phyloP scores from a whole-genome alignment of 2,113 vertebrate genomes.

The Saimiri boliviensis region DNA sequence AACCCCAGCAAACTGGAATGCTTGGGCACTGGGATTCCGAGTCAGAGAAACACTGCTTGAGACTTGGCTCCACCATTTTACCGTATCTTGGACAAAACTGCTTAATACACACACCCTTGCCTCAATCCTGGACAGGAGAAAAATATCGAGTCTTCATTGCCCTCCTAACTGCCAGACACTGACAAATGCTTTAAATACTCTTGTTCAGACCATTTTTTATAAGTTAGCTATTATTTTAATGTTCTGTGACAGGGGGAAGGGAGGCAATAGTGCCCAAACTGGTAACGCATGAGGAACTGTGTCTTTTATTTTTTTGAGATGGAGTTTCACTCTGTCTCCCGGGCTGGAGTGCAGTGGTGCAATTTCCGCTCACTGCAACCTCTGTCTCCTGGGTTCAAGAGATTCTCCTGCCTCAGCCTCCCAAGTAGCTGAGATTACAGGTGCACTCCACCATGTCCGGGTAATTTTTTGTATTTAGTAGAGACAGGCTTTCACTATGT shows the following conservation, averaged over 20 bases:
- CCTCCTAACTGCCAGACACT: background rate
- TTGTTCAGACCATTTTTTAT: background rate
- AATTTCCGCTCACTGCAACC: too few relatives aligned
- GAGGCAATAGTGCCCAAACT: background rate
- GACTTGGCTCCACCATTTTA: background rate
- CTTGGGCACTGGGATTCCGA: background rate
- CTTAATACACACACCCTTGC: background rate
- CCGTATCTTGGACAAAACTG: background rate
- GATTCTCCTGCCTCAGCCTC: too few relatives aligned
- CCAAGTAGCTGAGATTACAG: too few relatives aligned
- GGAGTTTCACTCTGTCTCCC: too few relatives aligned
- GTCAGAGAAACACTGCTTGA: background rate
- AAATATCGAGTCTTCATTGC: background rate
- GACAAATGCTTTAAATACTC: fast-evolving
- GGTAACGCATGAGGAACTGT: background rate
- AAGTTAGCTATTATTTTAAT: background rate
- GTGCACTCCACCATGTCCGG: too few relatives aligned
- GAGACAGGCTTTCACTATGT: too few relatives aligned
- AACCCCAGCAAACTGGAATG: background rate
- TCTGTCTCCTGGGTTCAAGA: too few relatives aligned
- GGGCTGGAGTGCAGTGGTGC: too few relatives aligned
- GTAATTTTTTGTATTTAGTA: too few relatives aligned
- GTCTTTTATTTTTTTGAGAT: too few relatives aligned
- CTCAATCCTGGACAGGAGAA: background rate
- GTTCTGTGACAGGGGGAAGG: background rate